Conservation (phyloP, 2,888 invertebrate species). For the Drosophila anceps region DNA sequence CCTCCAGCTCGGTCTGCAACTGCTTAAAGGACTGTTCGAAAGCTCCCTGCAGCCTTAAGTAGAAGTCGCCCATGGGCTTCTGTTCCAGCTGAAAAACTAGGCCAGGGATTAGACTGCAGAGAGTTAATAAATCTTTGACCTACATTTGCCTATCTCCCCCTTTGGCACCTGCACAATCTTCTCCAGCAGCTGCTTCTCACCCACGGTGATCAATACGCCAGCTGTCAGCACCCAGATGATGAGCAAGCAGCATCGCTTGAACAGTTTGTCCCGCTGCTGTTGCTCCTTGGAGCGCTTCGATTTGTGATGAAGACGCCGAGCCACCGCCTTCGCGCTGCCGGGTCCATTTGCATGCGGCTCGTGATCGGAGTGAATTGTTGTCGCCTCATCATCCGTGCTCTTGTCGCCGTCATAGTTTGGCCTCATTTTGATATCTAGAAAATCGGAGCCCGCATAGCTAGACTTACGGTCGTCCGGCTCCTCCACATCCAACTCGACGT, state of each 20-base stretch:
- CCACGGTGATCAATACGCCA: constrained; percentile 76
- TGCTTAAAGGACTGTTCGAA: constrained; percentile 65
- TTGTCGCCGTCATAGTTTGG: constrained; percentile 44
- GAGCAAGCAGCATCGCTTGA: constrained; percentile 76
- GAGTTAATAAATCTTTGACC: not conserved
- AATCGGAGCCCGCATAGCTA: constrained; percentile 73
- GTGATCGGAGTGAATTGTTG: constrained; percentile 77
- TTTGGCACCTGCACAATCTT: constrained; percentile 83
- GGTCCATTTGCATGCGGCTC: constrained; percentile 62
- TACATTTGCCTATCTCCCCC: constrained; percentile 77
- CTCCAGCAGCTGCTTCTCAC: constrained; percentile 83
- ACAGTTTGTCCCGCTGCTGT: constrained; percentile 66
- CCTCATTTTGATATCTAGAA: constrained; percentile 55
- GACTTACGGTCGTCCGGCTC: constrained; percentile 47
- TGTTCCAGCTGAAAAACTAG: constrained; percentile 69
- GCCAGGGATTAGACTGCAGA: not conserved
- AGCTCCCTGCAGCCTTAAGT: constrained; percentile 75
- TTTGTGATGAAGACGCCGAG: constrained; percentile 62
- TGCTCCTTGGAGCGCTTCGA: constrained; percentile 74
- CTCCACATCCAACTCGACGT: constrained; percentile 25
- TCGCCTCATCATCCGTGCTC: constrained; percentile 81
- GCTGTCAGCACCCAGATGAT: constrained; percentile 83
- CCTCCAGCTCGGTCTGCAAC: constrained; percentile 34
- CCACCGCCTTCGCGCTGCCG: constrained; percentile 62
- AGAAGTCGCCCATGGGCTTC: constrained; percentile 82